phyloP scores from a whole-genome alignment of 1,140 invertebrate species.

The Drosophila ficusphila region DNA sequence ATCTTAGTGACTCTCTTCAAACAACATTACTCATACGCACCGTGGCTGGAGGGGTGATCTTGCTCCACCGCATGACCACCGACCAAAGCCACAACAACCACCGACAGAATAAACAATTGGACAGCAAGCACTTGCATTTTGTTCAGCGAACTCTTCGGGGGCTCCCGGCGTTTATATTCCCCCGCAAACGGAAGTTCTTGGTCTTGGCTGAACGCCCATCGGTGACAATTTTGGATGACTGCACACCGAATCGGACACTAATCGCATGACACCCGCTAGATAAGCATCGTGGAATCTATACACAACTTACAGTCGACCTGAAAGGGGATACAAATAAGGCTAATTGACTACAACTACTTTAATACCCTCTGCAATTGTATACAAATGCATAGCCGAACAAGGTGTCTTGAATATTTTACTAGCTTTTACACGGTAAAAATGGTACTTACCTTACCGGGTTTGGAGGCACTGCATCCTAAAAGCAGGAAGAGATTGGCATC shows the following conservation, averaged over 20 bases:
- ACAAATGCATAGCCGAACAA: no score
- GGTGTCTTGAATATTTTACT: no score
- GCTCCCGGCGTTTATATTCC: slow-evolving; percentile 32
- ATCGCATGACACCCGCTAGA: slow-evolving; percentile 11
- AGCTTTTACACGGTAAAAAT: no score
- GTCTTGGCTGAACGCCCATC: slow-evolving; percentile 61
- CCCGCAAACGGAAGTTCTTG: slow-evolving; percentile 33
- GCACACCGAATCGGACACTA: neutral
- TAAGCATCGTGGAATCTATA: neutral
- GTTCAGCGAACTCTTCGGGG: neutral
- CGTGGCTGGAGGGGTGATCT: slow-evolving; percentile 8
- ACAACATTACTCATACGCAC: slow-evolving; percentile 45
- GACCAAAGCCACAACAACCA: neutral
- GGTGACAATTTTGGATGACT: slow-evolving; percentile 36
- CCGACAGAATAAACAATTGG: slow-evolving; percentile 11
- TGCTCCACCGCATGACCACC: slow-evolving; percentile 5
- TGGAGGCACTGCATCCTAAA: no score
- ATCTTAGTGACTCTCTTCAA: neutral
- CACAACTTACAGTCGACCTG: neutral
- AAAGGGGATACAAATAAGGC: neutral
- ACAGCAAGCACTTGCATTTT: slow-evolving; percentile 28
- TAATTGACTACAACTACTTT: no score
- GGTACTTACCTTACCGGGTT: no score
- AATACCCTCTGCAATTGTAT: no score
- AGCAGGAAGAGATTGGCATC: no score